Percentiles rank a stretch among this genome's conserved stretches.
Evolutionary conservation across 2,113 vertebrate genomes (phyloP).

Genomic region (Noturus placidus): DNA sequence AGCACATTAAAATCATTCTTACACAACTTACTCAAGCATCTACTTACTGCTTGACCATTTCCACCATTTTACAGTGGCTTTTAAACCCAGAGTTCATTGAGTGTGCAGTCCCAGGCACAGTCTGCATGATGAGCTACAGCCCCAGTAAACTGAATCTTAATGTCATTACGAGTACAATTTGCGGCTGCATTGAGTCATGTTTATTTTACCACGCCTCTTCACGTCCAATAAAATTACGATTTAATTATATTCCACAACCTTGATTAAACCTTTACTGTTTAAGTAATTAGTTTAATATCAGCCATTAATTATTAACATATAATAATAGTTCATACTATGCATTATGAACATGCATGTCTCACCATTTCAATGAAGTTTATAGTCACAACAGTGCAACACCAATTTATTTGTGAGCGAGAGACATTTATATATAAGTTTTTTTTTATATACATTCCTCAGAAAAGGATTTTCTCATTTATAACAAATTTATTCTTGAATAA

Average conservation of each 20-base stretch:
- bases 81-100: not conserved
- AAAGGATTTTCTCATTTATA: not conserved
- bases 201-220: not conserved
- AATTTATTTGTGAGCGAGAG: too few relatives aligned
- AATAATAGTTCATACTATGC: not conserved
- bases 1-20: not conserved
- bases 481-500: not conserved
- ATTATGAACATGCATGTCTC: not conserved
- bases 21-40: not conserved
- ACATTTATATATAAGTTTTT: too few relatives aligned
- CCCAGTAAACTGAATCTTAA: not conserved
- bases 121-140: not conserved
- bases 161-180: not conserved
- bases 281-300: not conserved
- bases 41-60: not conserved
- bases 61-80: not conserved
- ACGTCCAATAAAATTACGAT: not conserved
- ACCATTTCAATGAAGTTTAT: not conserved
- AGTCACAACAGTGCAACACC: not conserved
- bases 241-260: not conserved
- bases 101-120: not conserved
- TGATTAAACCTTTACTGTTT: not conserved
- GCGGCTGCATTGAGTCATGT: not conserved
- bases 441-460: not conserved
- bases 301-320: not conserved